Percentiles rank a stretch among this genome's conserved stretches.
These are phyloP conservation scores for Aphelenchoides besseyi DNA, from an alignment of 1,140 invertebrate genomes.

Conservation along the genomic window DNA sequence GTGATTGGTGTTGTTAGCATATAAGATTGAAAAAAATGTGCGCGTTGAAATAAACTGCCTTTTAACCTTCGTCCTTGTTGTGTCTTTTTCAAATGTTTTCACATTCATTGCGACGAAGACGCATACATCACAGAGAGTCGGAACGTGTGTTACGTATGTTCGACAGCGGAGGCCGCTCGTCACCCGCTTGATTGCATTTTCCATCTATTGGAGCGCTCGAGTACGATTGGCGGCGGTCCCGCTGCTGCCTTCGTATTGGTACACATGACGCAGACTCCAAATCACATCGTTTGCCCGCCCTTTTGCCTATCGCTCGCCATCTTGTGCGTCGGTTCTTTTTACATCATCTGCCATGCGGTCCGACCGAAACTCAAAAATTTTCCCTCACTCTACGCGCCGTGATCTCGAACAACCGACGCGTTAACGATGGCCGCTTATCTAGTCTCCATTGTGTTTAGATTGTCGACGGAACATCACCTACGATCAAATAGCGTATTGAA, in stretches of 20 bases:
- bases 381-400: background rate
- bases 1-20: conserved; percentile 1
- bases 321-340: background rate
- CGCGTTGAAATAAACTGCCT: conserved; percentile 2
- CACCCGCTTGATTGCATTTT: no score
- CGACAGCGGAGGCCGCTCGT: no score
- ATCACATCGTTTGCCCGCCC: background rate
- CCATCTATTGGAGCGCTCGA: background rate
- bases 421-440: background rate
- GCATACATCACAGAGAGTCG: background rate
- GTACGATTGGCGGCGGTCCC: background rate
- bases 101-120: background rate
- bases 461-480: no score
- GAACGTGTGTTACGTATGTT: background rate
- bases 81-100: conserved; percentile 3
- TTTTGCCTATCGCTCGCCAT: background rate
- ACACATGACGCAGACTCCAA: background rate
- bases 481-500: conserved; percentile 45
- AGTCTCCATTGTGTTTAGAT: no score
- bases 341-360: background rate
- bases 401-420: background rate
- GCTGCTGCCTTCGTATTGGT: background rate
- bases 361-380: background rate
- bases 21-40: background rate
- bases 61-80: background rate